These are phyloP conservation scores for Oncorhynchus tshawytscha DNA, from an alignment of 2,113 vertebrate genomes.

Conservation along the genomic window DNA sequence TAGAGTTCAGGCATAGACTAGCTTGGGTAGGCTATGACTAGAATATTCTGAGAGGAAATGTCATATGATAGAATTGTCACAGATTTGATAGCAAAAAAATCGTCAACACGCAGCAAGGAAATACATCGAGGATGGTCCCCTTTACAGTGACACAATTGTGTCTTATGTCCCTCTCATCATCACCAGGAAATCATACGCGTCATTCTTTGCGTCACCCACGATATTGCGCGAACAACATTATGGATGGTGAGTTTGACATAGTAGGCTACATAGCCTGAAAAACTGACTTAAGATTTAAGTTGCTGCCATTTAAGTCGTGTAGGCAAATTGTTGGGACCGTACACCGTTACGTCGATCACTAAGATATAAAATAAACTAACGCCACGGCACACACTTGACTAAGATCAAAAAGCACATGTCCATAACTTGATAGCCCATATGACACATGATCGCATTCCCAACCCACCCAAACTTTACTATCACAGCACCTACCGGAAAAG, in stretches of 20 bases:
- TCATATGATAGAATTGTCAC: constrained; percentile 1
- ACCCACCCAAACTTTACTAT: constrained; percentile 50
- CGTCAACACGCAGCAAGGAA: constrained; percentile 50
- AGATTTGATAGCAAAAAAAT: constrained; percentile 30
- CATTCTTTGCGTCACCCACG: constrained; percentile 61
- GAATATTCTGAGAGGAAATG: constrained; percentile 5
- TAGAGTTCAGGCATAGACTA: neutral
- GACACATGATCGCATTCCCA: constrained; percentile 60
- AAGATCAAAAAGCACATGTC: constrained; percentile 43
- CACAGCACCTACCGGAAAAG: constrained; percentile 23
- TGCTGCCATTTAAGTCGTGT: constrained; percentile 15
- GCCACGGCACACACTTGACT: constrained; percentile 10
- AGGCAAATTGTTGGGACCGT: neutral
- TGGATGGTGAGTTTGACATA: constrained; percentile 10
- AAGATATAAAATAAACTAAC: constrained; percentile 28
- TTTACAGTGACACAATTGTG: constrained; percentile 13
- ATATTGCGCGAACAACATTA: constrained; percentile 32
- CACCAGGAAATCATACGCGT: constrained; percentile 59
- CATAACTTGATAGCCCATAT: constrained; percentile 67
- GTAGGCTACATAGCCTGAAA: neutral
- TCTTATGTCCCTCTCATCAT: constrained; percentile 53
- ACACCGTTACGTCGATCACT: constrained; percentile 13
- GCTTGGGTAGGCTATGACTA: neutral
- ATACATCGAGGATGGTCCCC: constrained; percentile 8
- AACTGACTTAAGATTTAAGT: constrained; percentile 30